Evolutionary conservation across 2,113 vertebrate genomes (phyloP).

Genomic region (Protomyctophum bolini): DNA sequence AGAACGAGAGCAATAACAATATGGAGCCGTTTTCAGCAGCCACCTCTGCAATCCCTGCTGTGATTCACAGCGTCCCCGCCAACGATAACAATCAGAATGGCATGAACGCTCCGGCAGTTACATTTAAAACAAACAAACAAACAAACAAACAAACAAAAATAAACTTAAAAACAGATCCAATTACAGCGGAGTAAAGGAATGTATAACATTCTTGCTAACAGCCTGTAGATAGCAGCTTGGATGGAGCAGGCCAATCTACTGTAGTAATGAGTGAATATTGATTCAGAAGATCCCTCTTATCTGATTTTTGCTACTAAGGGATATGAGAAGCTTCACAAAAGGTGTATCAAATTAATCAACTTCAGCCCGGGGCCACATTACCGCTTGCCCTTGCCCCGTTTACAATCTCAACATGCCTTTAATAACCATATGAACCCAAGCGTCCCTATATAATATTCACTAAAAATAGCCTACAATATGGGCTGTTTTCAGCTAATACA

Average conservation of each 20-base stretch:
- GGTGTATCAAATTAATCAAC: slow-evolving; percentile 74
- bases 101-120: slow-evolving; percentile 4
- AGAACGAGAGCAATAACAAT: slow-evolving; percentile 4
- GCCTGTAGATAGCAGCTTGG: slow-evolving; percentile 18
- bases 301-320: slow-evolving; percentile 65
- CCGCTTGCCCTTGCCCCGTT: slow-evolving; percentile 23
- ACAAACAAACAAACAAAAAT: not conserved
- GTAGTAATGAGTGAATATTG: slow-evolving; percentile 75
- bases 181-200: slow-evolving; percentile 26
- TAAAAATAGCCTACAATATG: no score
- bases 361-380: slow-evolving; percentile 48
- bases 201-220: not conserved
- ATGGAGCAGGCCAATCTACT: slow-evolving; percentile 54
- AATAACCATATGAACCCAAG: not conserved
- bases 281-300: slow-evolving; percentile 69
- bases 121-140: not conserved
- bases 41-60: slow-evolving; percentile 6
- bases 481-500: no score
- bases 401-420: slow-evolving; percentile 37
- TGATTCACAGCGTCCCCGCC: not conserved
- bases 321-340: slow-evolving; percentile 70
- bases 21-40: slow-evolving; percentile 16
- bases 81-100: not conserved
- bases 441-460: no score
- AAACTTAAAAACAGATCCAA: slow-evolving; percentile 33